Evolutionary conservation across 2,113 vertebrate genomes (phyloP), one percentile per base, ranked within the genome.

Genomic region (Pollachius pollachius): DNA sequence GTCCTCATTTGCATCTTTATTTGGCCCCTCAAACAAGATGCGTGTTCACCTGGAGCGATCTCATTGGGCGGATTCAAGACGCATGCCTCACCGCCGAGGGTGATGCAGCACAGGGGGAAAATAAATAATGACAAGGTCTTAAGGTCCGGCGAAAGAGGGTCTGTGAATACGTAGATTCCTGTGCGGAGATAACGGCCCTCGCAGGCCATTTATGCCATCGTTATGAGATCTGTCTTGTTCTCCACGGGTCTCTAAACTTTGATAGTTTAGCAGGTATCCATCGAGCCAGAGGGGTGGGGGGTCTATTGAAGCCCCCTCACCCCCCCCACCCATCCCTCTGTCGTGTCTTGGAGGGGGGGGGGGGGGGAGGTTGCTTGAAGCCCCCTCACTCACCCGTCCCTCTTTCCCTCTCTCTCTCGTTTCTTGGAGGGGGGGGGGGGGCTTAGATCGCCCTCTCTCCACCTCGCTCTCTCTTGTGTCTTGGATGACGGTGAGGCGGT

Each of bases 171-270:
- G 69, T 68, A 60, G 25, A 82, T 73, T 75, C 73, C 30, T 13
- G 70, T 77, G 74, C 68, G 34, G 17, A 80, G 81, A 85, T 87
- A 79, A 70, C 58, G 69, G 25, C 64, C 75, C 78, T 81, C 73
- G 48, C 56, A 23, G 68, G 61, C 73, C 82, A 80, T 78, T 62
- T 11, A 13, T 13, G 69, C 63, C 80, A 77, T 70, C 72, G 71
- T 75, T 52, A n/a, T 74, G 21, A 57, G 58, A 52, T 72, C 15
- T 58, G n/a, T 62, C 23, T 15, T 27, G 78, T 65, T 63, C 75
- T 64, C 67, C 68, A 70, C 54, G 56, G 21, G 37, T 78, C 70
- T 73, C 86, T 82, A 76, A 74, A 73, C 80, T 82, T 79, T 76
- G 23, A 62, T 52, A 52, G 66, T 62, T 74, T 62, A 67, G 59